phyloP scores from a whole-genome alignment of 2,888 invertebrate species.

The Lottia gigantea region DNA sequence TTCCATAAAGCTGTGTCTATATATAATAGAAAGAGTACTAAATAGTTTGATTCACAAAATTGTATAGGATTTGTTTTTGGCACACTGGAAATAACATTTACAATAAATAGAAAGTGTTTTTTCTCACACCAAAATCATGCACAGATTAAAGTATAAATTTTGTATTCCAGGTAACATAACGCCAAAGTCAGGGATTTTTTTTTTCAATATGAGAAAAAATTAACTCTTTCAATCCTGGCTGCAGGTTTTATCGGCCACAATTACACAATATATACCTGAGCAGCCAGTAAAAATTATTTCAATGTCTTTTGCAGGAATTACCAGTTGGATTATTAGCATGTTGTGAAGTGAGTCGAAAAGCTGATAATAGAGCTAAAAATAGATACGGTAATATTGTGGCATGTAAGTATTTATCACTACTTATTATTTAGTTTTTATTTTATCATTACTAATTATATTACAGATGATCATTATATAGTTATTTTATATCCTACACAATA shows the following conservation, averaged over 20 bases:
- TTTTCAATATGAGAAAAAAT: background rate
- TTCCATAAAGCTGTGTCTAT: too few relatives aligned
- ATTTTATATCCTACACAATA: conserved; percentile 47
- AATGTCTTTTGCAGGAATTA: conserved; percentile 49
- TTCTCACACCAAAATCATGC: background rate
- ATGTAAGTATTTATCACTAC: conserved; percentile 49
- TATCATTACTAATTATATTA: conserved; percentile 7
- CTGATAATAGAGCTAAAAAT: conserved; percentile 65
- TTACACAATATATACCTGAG: too few relatives aligned
- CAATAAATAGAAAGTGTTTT: too few relatives aligned
- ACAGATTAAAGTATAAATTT: background rate
- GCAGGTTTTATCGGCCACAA: too few relatives aligned
- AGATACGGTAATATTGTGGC: conserved; percentile 67
- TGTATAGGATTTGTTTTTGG: too few relatives aligned
- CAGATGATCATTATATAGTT: conserved; percentile 63
- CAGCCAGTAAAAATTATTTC: too few relatives aligned
- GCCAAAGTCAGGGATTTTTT: background rate
- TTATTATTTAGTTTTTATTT: background rate
- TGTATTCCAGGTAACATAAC: background rate
- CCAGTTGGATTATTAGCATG: conserved; percentile 58
- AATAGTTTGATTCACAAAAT: too few relatives aligned
- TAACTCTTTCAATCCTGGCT: too few relatives aligned
- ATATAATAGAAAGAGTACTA: too few relatives aligned
- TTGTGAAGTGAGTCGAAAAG: conserved; percentile 59
- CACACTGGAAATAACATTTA: too few relatives aligned